Evolutionary conservation across 2,888 invertebrate genomes (phyloP).

Genomic region (Dyspetes luteomarginatus): DNA sequence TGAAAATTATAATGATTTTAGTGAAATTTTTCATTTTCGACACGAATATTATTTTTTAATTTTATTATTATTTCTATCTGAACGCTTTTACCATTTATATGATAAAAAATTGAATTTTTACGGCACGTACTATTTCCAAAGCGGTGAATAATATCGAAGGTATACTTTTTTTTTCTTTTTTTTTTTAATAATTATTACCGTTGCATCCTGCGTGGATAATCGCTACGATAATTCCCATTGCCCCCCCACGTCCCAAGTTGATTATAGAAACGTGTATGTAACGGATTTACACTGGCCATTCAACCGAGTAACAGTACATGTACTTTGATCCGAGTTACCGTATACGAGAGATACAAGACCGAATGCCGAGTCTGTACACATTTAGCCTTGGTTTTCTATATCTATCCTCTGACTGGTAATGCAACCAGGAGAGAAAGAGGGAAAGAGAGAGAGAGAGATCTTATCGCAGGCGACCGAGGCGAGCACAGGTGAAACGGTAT

Average conservation of each 20-base stretch:
- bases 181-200: slow-evolving; percentile 30
- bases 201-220: slow-evolving; percentile 61
- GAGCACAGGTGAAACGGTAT: slow-evolving; percentile 56
- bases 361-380: slow-evolving; percentile 38
- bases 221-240: slow-evolving; percentile 38
- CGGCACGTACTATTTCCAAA: no score
- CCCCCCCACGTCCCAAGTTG: no score
- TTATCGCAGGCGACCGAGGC: slow-evolving; percentile 41
- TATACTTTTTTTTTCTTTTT: slow-evolving; percentile 1
- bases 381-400: slow-evolving; percentile 54
- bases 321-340: slow-evolving; percentile 44
- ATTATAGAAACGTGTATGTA: slow-evolving; percentile 44
- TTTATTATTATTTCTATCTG: no score
- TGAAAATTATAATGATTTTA: no score
- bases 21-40: no score
- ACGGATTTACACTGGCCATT: slow-evolving; percentile 55
- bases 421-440: slow-evolving; percentile 6
- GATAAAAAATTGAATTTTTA: no score
- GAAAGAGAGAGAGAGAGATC: slow-evolving; percentile 33
- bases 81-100: no score
- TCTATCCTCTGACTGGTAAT: slow-evolving; percentile 42
- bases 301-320: slow-evolving; percentile 60
- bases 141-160: slow-evolving; percentile 18
- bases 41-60: no score
- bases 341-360: slow-evolving; percentile 17